Evolutionary conservation across 2,113 vertebrate genomes (phyloP).

Genomic region (Eurypyga helias): DNA sequence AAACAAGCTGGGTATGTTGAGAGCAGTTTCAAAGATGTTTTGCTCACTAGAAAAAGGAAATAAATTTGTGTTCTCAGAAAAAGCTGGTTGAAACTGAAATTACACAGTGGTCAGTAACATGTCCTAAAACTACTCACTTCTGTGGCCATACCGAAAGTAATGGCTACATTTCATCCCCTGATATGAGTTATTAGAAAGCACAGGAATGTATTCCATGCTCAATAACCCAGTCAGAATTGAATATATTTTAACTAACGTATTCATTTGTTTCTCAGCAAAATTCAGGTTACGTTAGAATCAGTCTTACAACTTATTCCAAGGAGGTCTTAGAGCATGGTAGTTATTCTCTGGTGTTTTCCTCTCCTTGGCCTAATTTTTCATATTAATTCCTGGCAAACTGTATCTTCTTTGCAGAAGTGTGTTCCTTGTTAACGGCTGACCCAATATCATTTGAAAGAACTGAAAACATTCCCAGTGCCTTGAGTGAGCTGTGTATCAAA

Average conservation of each 20-base stretch:
- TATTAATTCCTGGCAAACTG: slow-evolving; percentile 40
- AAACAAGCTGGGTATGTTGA: neutral
- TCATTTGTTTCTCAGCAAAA: neutral
- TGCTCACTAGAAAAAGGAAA: neutral
- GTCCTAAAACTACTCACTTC: neutral
- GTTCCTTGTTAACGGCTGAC: slow-evolving; percentile 10
- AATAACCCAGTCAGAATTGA: neutral
- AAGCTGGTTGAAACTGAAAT: neutral
- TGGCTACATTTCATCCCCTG: neutral
- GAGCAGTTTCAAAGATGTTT: neutral
- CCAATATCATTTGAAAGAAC: neutral
- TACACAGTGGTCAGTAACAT: neutral
- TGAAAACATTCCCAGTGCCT: neutral
- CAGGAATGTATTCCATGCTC: neutral
- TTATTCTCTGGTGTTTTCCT: slow-evolving; percentile 34
- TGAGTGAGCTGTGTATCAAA: neutral
- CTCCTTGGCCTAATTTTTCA: slow-evolving; percentile 36
- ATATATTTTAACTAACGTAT: neutral
- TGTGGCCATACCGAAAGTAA: neutral
- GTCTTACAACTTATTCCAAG: slow-evolving; percentile 21
- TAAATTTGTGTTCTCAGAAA: neutral
- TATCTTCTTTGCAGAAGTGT: slow-evolving; percentile 22
- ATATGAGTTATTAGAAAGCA: neutral
- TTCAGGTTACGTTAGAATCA: slow-evolving; percentile 11
- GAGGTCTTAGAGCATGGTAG: neutral